A percentile compares a stretch with the other conserved stretches of the same genome.
Evolutionary conservation across 2,888 invertebrate genomes (phyloP).

Genomic region (Tachina lurida): DNA sequence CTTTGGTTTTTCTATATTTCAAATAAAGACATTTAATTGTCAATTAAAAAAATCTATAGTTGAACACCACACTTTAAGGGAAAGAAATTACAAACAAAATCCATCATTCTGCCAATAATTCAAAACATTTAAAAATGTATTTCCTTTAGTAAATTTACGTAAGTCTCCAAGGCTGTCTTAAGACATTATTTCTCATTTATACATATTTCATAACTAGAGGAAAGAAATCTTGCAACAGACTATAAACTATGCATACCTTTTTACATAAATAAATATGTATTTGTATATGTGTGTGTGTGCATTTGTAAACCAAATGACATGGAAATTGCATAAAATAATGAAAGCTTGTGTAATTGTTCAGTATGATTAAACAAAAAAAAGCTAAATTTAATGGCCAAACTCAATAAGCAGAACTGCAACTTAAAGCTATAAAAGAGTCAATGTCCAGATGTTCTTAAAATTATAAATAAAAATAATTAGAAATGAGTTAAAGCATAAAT

Average conservation of each 20-base stretch:
- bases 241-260: slow-evolving; percentile 1
- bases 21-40: slow-evolving; percentile 10
- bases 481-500: slow-evolving; percentile 49
- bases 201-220: slow-evolving; percentile 4
- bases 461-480: slow-evolving; percentile 48
- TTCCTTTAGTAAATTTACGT: slow-evolving; percentile 48
- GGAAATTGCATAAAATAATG: slow-evolving; percentile 50
- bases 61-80: neutral
- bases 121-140: neutral
- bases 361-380: neutral
- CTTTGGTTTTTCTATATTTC: neutral
- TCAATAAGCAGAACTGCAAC: slow-evolving; percentile 11
- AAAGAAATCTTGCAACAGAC: slow-evolving; percentile 18
- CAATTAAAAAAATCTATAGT: slow-evolving; percentile 1
- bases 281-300: neutral
- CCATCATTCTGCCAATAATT: neutral
- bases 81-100: neutral
- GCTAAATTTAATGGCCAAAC: slow-evolving; percentile 2
- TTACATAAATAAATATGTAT: neutral
- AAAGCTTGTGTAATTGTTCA: slow-evolving; percentile 16
- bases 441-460: neutral
- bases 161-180: slow-evolving; percentile 56
- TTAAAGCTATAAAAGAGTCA: neutral
- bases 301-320: slow-evolving; percentile 16
- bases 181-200: slow-evolving; percentile 3